Percentiles rank a stretch among this genome's conserved stretches.
phyloP scores from a whole-genome alignment of 2,888 invertebrate species.

The Melinaea marsaeus region DNA sequence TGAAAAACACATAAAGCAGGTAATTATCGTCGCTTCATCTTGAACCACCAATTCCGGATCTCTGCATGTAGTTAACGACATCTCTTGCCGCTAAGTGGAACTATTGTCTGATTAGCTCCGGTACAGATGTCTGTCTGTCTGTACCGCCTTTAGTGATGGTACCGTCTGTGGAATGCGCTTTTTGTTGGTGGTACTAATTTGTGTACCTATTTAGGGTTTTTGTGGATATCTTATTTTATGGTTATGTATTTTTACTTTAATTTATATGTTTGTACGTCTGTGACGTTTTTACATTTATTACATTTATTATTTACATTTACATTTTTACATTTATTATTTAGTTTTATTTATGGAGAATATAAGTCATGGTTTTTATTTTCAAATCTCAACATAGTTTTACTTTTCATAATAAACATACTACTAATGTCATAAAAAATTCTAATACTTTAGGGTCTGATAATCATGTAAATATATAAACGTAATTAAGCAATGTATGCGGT shows the following conservation, averaged over 20 bases:
- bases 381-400: no score
- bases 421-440: no score
- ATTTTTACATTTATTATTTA: no score
- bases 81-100: slow-evolving; percentile 71
- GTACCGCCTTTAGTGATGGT: slow-evolving; percentile 68
- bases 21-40: slow-evolving; percentile 24
- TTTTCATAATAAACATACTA: no score
- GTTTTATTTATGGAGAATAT: no score
- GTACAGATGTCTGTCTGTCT: slow-evolving; percentile 57
- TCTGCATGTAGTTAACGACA: slow-evolving; percentile 69
- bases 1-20: slow-evolving; percentile 20
- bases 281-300: no score
- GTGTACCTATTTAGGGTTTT: slow-evolving; percentile 24
- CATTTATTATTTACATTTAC: no score
- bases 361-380: no score
- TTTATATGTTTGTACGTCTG: no score
- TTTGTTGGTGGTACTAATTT: slow-evolving; percentile 29
- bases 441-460: no score
- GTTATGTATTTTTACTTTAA: no score
- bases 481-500: slow-evolving; percentile 62
- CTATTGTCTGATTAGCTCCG: slow-evolving; percentile 70
- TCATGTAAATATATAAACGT: neutral
- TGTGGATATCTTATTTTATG: neutral
- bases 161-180: slow-evolving; percentile 61
- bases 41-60: slow-evolving; percentile 50